A percentile compares a stretch with the other conserved stretches of the same genome.
Evolutionary conservation across 2,113 vertebrate species (phyloP).

Genomic region (Misgurnus anguillicaudatus): DNA sequence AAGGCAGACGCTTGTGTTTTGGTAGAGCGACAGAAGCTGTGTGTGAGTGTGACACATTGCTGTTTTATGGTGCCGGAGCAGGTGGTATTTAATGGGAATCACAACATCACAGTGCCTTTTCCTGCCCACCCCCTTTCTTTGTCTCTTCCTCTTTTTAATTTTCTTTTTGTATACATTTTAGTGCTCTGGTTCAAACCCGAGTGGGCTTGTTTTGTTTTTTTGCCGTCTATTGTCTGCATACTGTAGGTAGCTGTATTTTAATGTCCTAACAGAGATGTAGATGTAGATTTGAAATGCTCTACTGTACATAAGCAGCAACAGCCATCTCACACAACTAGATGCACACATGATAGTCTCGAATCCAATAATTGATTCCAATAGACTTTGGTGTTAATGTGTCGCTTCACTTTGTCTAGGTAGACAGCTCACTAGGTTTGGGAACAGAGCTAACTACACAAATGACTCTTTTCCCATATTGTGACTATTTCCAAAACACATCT

Average conservation of each 20-base stretch:
- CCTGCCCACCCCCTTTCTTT: background rate
- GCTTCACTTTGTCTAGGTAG: background rate
- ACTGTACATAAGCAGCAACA: too few relatives aligned
- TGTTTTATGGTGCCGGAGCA: constrained; percentile 57
- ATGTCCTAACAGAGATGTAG: too few relatives aligned
- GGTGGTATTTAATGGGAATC: constrained; percentile 61
- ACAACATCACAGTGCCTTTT: constrained; percentile 44
- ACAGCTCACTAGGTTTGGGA: constrained; percentile 5
- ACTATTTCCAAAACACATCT: constrained; percentile 1
- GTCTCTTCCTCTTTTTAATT: constrained; percentile 1
- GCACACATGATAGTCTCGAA: too few relatives aligned
- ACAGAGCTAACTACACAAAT: constrained; percentile 8
- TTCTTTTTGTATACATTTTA: background rate
- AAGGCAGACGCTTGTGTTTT: constrained; percentile 51
- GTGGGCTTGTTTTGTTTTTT: too few relatives aligned
- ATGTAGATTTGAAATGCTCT: too few relatives aligned
- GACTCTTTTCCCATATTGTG: background rate
- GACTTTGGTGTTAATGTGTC: too few relatives aligned
- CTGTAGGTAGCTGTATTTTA: too few relatives aligned
- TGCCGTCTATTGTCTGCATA: too few relatives aligned
- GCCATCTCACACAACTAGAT: too few relatives aligned
- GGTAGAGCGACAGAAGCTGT: constrained; percentile 47
- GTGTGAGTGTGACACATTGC: constrained; percentile 46
- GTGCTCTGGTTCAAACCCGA: background rate
- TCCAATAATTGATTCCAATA: too few relatives aligned